Percentiles rank a stretch among this genome's conserved stretches.
Conservation (phyloP, 1,140 invertebrate genomes). For the Drosophila sp. region DNA sequence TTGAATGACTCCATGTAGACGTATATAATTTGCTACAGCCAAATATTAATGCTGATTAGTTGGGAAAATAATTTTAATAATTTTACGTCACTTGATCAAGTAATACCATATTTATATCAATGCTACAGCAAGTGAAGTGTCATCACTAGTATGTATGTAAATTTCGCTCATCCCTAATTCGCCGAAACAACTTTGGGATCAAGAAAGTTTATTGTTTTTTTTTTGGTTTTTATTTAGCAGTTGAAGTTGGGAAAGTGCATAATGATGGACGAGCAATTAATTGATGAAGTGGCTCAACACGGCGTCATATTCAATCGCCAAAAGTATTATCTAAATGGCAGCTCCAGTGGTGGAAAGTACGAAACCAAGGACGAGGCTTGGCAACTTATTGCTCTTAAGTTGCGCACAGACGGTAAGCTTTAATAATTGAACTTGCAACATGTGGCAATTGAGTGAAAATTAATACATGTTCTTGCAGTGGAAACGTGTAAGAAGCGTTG, state of each 20-base stretch:
- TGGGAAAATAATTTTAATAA: no score
- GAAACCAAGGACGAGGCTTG: slow-evolving; percentile 84
- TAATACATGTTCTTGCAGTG: slow-evolving; percentile 51
- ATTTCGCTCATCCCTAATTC: slow-evolving; percentile 26
- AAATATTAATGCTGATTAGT: no score
- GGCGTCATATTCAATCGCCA: slow-evolving; percentile 83
- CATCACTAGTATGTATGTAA: slow-evolving; percentile 13
- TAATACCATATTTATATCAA: no score
- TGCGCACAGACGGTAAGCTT: slow-evolving; percentile 78
- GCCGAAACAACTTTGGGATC: slow-evolving; percentile 37
- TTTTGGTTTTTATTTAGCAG: slow-evolving; percentile 2
- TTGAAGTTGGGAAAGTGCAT: slow-evolving; percentile 46
- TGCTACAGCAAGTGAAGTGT: not conserved
- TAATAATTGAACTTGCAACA: slow-evolving; percentile 3
- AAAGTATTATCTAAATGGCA: slow-evolving; percentile 81
- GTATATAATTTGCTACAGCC: no score
- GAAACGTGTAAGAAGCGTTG: slow-evolving; percentile 84
- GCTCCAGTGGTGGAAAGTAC: slow-evolving; percentile 73
- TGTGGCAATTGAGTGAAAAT: not conserved
- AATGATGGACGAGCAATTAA: slow-evolving; percentile 84
- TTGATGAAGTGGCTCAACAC: slow-evolving; percentile 81
- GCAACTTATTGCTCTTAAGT: slow-evolving; percentile 74
- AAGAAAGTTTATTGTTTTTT: slow-evolving; percentile 26
- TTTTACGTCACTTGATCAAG: no score
- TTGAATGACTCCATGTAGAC: no score